These are phyloP conservation scores for Brachionus plicatilis DNA, from an alignment of 1,140 invertebrate genomes.

Conservation along the genomic window DNA sequence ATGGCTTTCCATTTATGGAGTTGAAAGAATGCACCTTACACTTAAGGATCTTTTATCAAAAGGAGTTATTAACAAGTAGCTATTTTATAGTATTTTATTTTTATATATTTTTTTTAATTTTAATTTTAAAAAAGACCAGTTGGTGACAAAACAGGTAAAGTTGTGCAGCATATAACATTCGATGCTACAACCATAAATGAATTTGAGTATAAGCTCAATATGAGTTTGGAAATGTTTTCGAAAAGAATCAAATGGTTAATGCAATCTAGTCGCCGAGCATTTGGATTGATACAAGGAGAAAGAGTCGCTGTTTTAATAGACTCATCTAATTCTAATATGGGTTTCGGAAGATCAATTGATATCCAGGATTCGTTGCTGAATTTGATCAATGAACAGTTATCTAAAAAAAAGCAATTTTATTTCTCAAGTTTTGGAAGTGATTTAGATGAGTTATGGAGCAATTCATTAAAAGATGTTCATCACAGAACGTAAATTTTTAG, in stretches of 20 bases:
- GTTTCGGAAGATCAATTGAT: conserved; percentile 41
- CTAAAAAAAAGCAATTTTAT: conserved; percentile 49
- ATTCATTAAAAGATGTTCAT: conserved; percentile 29
- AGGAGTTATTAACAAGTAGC: conserved; percentile 46
- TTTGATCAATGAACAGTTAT: conserved; percentile 54
- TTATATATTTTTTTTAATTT: not conserved
- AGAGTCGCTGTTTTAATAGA: conserved; percentile 51
- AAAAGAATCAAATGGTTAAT: conserved; percentile 55
- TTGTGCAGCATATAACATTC: conserved; percentile 52
- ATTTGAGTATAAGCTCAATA: conserved; percentile 55
- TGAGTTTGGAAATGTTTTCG: conserved; percentile 52
- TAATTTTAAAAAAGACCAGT: conserved; percentile 43
- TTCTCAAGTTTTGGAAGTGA: conserved; percentile 52
- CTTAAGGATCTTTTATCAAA: conserved; percentile 54
- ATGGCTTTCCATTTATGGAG: conserved; percentile 51
- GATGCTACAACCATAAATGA: conserved; percentile 54
- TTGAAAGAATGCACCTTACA: conserved; percentile 49
- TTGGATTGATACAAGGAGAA: conserved; percentile 52
- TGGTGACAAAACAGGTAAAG: conserved; percentile 49
- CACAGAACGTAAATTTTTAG: conserved; percentile 35
- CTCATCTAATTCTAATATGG: conserved; percentile 51
- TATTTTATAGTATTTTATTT: conserved; percentile 44
- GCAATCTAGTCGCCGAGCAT: conserved; percentile 54
- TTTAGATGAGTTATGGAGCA: conserved; percentile 49
- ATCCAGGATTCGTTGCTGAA: conserved; percentile 42